Conservation (phyloP, 53 echinoderm and acorn worm species). For the Patiria pectinifera region DNA sequence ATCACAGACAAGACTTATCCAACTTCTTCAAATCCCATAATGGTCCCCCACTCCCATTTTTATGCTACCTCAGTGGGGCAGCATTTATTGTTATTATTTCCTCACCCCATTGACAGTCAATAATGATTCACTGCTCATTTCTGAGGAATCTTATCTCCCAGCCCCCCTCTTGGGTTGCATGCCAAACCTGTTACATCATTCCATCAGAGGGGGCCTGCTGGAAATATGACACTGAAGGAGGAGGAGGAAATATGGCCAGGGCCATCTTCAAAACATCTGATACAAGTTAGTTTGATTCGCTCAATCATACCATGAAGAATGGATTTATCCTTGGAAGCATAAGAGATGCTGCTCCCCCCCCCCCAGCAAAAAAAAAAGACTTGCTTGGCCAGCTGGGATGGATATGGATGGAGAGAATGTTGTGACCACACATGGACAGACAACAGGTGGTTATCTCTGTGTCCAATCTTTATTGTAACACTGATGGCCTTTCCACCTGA, state of each 20-base stretch:
- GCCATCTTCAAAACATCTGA: constrained; percentile 23
- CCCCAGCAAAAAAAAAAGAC: neutral
- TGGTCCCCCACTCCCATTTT: too few species aligned
- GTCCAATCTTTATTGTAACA: constrained; percentile 20
- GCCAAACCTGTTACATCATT: constrained; percentile 47
- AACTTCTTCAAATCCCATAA: too few species aligned
- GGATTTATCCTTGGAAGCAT: constrained; percentile 13
- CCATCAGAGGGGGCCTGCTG: constrained; percentile 26
- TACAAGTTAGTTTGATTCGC: constrained; percentile 36
- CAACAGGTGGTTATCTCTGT: constrained; percentile 56
- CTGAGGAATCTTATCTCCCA: neutral
- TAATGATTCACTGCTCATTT: constrained; percentile 34
- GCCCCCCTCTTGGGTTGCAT: constrained; percentile 9
- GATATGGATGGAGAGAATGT: neutral
- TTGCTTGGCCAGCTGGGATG: constrained; percentile 9
- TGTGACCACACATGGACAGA: constrained; percentile 40
- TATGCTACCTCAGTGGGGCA: too few species aligned
- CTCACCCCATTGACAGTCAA: constrained; percentile 4
- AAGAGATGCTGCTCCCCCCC: neutral
- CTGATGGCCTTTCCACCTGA: constrained; percentile 15
- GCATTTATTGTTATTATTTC: neutral
- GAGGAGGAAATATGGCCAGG: constrained; percentile 13
- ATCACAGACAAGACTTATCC: too few species aligned
- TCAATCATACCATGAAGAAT: constrained; percentile 34
- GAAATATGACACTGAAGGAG: constrained; percentile 51